Percentiles rank a stretch among this genome's conserved stretches.
Evolutionary conservation across 2,888 invertebrate species (phyloP).

Genomic region (Drosophila antonietae): DNA sequence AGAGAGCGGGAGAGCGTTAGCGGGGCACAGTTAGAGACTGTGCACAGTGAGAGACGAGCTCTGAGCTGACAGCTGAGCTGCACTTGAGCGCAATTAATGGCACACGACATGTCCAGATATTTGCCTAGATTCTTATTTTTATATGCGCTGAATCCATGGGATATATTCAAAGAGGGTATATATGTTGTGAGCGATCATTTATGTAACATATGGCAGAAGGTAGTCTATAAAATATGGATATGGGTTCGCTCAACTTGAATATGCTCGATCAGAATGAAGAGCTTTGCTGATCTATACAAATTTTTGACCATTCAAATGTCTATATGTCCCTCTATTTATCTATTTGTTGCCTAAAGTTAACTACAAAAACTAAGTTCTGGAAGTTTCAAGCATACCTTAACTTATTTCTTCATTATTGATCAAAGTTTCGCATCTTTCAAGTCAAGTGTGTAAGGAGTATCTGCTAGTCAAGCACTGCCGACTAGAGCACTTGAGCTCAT

Average conservation of each 20-base stretch:
- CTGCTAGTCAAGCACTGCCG: not conserved
- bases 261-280: no score
- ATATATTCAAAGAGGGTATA: not conserved
- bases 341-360: no score
- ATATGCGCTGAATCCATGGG: not conserved
- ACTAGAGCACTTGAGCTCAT: not conserved
- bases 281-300: not conserved
- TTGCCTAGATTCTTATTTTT: slow-evolving; percentile 1
- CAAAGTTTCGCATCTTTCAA: not conserved
- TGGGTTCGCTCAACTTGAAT: no score
- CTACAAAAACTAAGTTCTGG: no score
- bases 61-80: slow-evolving; percentile 58
- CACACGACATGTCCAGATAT: slow-evolving; percentile 59
- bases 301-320: not conserved
- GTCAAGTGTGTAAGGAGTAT: not conserved
- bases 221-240: no score
- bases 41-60: slow-evolving; percentile 9
- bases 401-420: not conserved
- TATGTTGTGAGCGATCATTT: not conserved
- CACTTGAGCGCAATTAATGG: slow-evolving; percentile 73
- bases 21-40: not conserved
- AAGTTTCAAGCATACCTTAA: no score
- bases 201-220: not conserved
- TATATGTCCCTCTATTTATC: not conserved
- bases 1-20: no score